Base-by-base conservation (phyloP, 2,797 vertebrate species). In the Podargus strigoides region DNA sequence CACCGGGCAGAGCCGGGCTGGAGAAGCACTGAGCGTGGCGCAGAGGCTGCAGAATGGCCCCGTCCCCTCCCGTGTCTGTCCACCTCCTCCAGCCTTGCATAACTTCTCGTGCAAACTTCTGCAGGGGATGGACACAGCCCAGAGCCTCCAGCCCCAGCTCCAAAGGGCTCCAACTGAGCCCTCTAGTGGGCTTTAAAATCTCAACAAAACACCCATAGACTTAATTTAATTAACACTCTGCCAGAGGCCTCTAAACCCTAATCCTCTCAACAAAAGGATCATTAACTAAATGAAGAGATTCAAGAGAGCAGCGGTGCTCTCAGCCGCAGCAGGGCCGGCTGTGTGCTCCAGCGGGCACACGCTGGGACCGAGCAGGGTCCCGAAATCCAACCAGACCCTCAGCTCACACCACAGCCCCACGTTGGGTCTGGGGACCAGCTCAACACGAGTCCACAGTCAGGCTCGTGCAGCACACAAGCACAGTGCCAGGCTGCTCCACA, bases 201-300 rank as follows among this genome's bases (percentile, higher is more conserved):
- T 58, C 64, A 32, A 72, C 76, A 58, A 74, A 90, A 89, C 56
- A 74, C 74, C 87, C 85, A 21, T 3, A 44, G 84, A 80, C 52
- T 64, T 89, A 94, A 94, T 95, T 97, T 77, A 96, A 96, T 95
- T 94, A 96, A 92, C 78, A 8, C 89, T 85, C 92, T 81, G 94
- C 93, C 91, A 87, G 79, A 86, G 85, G 87, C 76, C 84, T 72
- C 70, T 94, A 90, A 94, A 94, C 68, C 73, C 85, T 95, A 95
- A 97, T 91, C 89, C 87, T 77, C 74, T 75, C 87, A 56, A 90
- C 85, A 87, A 91, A 96, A 87, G 89, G 86, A 94, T 93, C 89
- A 86, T 92, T 87, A 95, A 93, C 67, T 81, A 96, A 94, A 91
- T 85, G 28, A 73, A 72, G 86, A 91, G 69, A 56, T 93, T 62